Base-by-base conservation (phyloP, 2,888 invertebrate genomes). In the Sclerodermus sp. region DNA sequence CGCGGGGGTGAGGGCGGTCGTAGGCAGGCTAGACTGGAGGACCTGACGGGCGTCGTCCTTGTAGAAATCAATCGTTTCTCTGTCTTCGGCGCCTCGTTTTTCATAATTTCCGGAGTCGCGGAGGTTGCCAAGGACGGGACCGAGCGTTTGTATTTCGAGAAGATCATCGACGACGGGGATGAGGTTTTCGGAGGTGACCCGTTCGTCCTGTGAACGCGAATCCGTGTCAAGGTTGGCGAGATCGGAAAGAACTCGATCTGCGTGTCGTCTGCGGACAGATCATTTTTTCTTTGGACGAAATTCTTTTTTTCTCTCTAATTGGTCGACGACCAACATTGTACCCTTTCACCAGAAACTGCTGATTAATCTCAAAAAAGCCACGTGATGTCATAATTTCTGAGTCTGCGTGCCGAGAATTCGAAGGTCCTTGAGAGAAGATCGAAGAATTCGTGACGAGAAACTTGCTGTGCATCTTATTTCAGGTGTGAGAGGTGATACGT, bases 171-270 rank as follows among this genome's bases (percentile, higher is more conserved):
- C 51, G 79, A 77, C 41, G 78, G 73, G 34, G 78, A 71, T 23
- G 77, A 62, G 67, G 78, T 64, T 66, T 39, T 34, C 40, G 57
- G 59, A 16, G 67, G 66, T 17, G 47, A 71, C 52, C 82, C 81
- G 52, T 79, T 77, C 71, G 83, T 85, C 80, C 87, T 88, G 76
- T 88, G 88, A 44, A 90, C 85, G 75, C 88, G 84, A 73, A 91
- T 90, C 81, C 89, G 87, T 65, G 90, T 91, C 72, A 90, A 80
- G 61, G 89, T 90, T 42, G 90, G 86, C 58, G 90, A 88, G 70
- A 90, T 88, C 71, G 90, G 90, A 79, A 89, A 87, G 79, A 90
- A 91, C 82, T 91, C 90, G 75, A 90, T 86, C 81, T 87, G 86
- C 69, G 87, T 81, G 73, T 87, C 85, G 82, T 89, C 89, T 89